These are phyloP conservation scores for Hofmannophila pseudospretella DNA, from an alignment of 2,888 invertebrate species.

Conservation along the genomic window DNA sequence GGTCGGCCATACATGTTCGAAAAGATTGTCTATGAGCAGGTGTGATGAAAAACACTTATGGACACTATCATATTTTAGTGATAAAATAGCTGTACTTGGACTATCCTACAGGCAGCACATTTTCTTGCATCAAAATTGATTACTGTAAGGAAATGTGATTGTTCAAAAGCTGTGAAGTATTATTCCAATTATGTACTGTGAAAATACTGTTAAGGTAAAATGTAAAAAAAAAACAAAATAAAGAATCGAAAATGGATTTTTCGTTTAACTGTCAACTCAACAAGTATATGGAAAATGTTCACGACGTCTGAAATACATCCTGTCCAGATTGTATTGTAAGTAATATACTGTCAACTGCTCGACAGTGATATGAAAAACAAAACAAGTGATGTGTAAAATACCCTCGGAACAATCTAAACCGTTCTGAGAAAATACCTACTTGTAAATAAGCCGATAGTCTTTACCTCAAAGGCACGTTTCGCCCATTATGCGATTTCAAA, in stretches of 20 bases:
- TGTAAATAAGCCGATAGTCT: too few species aligned
- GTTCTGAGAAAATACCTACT: too few species aligned
- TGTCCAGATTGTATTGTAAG: neutral
- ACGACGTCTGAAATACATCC: neutral
- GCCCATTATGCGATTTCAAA: neutral
- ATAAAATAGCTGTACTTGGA: too few species aligned
- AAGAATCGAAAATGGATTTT: neutral
- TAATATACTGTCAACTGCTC: neutral
- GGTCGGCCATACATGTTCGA: too few species aligned
- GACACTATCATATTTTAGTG: too few species aligned
- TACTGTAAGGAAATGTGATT: neutral
- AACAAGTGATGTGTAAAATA: too few species aligned
- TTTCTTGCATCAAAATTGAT: neutral
- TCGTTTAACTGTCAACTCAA: neutral
- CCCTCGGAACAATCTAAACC: too few species aligned
- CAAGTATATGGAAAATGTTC: neutral
- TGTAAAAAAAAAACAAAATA: constrained; percentile 3
- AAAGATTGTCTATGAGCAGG: too few species aligned
- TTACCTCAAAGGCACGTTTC: neutral
- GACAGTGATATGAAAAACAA: neutral
- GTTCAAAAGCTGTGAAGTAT: neutral
- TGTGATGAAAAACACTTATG: too few species aligned
- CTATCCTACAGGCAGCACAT: neutral
- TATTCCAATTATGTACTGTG: neutral
- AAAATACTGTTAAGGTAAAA: neutral